phyloP scores from a whole-genome alignment of 1,140 invertebrate species.

The Phenacoccus solenopsis region DNA sequence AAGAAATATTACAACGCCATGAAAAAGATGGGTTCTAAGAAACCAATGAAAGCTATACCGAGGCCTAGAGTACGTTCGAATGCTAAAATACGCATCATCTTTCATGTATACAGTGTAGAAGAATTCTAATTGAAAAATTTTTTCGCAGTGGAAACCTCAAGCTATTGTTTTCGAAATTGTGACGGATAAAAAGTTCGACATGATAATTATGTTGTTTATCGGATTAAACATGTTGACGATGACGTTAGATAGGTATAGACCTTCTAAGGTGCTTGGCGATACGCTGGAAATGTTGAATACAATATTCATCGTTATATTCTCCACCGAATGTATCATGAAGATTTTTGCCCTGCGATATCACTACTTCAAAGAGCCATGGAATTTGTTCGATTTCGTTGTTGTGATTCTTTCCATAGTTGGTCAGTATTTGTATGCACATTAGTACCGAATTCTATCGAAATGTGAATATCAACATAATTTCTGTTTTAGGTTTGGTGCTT shows the following conservation, averaged over 20 bases:
- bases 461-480: background rate
- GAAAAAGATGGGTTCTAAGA: conserved; percentile 99
- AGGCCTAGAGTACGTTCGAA: conserved; percentile 70
- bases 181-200: conserved; percentile 97
- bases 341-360: conserved; percentile 91
- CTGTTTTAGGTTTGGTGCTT: conserved; percentile 69
- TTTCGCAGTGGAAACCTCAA: conserved; percentile 82
- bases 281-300: conserved; percentile 85
- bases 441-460: background rate
- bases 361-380: conserved; percentile 99
- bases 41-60: conserved; percentile 94
- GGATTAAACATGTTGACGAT: conserved; percentile 97
- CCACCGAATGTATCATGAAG: conserved; percentile 92
- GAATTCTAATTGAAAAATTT: no score
- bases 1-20: conserved; percentile 99
- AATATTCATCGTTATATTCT: conserved; percentile 97
- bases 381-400: conserved; percentile 97
- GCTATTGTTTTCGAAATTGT: conserved; percentile 93
- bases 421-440: conserved; percentile 37
- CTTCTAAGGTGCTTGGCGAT: conserved; percentile 63
- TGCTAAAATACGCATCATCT: background rate
- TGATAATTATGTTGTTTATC: conserved; percentile 98
- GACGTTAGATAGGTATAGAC: conserved; percentile 92
- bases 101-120: no score
- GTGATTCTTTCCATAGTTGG: conserved; percentile 96